phyloP scores from a whole-genome alignment of 1,140 invertebrate genomes.

The Pectinophora gossypiella region DNA sequence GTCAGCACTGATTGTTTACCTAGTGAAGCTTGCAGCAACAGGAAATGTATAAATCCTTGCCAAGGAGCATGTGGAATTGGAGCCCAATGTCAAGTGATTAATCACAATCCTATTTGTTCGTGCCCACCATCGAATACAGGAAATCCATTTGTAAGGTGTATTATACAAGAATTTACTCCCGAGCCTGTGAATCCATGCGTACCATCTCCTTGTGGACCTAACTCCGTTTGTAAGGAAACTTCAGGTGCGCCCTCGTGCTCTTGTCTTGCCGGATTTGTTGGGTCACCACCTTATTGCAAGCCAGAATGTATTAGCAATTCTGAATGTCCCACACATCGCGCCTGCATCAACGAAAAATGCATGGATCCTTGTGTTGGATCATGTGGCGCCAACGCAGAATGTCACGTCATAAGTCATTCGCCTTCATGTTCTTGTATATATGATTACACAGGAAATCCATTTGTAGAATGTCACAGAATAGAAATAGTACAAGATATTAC shows the following conservation, averaged over 20 bases:
- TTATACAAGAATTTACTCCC: slow-evolving; percentile 40
- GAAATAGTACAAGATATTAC: slow-evolving; percentile 60
- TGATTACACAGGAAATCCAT: slow-evolving; percentile 78
- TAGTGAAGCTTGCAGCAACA: slow-evolving; percentile 79
- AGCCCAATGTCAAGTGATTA: slow-evolving; percentile 79
- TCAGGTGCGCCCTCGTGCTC: slow-evolving; percentile 80
- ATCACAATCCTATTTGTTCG: slow-evolving; percentile 80
- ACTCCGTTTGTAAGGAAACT: slow-evolving; percentile 82
- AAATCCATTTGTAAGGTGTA: slow-evolving; percentile 83
- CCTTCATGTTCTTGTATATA: slow-evolving; percentile 79
- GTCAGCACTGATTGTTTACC: slow-evolving; percentile 82
- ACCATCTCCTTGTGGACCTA: slow-evolving; percentile 79
- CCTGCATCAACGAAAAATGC: slow-evolving; percentile 91
- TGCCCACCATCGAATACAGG: slow-evolving; percentile 78
- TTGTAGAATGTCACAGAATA: slow-evolving; percentile 79
- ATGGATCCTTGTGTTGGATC: slow-evolving; percentile 85
- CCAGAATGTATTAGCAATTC: slow-evolving; percentile 83
- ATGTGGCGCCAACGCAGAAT: slow-evolving; percentile 79
- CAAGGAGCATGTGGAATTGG: slow-evolving; percentile 82
- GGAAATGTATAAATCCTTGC: slow-evolving; percentile 85
- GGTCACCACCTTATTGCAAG: slow-evolving; percentile 83
- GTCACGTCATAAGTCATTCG: slow-evolving; percentile 78
- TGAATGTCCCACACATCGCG: slow-evolving; percentile 85
- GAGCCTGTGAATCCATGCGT: slow-evolving; percentile 70
- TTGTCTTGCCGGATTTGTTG: slow-evolving; percentile 82